A percentile compares a stretch with the other conserved stretches of the same genome.
These are phyloP conservation scores for Dasypogon diadema DNA, from an alignment of 2,888 invertebrate species.

Conservation along the genomic window DNA sequence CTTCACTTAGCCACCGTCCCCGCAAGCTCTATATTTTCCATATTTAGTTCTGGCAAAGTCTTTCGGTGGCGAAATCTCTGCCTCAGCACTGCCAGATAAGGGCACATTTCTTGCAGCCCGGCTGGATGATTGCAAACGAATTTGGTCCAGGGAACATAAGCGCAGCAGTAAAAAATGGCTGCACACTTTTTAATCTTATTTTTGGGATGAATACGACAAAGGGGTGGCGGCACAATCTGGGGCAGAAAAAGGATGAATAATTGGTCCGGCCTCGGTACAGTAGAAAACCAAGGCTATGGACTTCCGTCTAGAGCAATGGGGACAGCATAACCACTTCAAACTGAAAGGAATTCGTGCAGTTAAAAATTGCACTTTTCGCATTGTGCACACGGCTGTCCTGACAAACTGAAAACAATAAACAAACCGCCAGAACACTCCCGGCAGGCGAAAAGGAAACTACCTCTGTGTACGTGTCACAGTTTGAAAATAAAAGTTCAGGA, in stretches of 20 bases:
- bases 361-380: constrained; percentile 41
- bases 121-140: constrained; percentile 37
- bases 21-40: constrained; percentile 42
- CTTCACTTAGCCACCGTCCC: constrained; percentile 40
- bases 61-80: constrained; percentile 41
- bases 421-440: neutral
- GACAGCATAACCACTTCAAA: constrained; percentile 28
- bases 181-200: constrained; percentile 39
- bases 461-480: constrained; percentile 14
- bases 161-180: constrained; percentile 29
- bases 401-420: constrained; percentile 34
- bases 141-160: constrained; percentile 41
- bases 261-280: constrained; percentile 6
- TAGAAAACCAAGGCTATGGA: neutral
- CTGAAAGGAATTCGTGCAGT: constrained; percentile 36
- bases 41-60: constrained; percentile 30
- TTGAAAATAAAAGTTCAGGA: constrained; percentile 11
- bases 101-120: constrained; percentile 11
- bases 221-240: constrained; percentile 14
- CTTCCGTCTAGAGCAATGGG: neutral
- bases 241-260: constrained; percentile 26
- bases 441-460: neutral
- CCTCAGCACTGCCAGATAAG: constrained; percentile 38
- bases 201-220: constrained; percentile 34
- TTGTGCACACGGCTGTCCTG: constrained; percentile 14